Percentiles rank a stretch among this genome's conserved stretches.
These are phyloP conservation scores for Puntigrus tetrazona DNA, from an alignment of 2,113 vertebrate species.

Conservation along the genomic window DNA sequence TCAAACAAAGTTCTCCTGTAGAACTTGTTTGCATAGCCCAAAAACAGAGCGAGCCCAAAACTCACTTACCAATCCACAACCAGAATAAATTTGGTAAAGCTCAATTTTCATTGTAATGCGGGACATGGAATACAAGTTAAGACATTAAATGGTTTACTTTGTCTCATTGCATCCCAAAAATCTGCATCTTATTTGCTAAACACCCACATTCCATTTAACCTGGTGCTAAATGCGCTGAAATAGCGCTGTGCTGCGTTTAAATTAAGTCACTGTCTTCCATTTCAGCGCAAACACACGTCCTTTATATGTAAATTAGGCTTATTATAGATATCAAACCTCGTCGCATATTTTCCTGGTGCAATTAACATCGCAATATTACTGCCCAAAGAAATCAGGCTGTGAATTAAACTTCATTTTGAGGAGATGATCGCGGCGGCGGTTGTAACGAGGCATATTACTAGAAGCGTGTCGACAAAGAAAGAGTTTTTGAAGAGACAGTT, in stretches of 20 bases:
- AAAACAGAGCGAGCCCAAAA: too few relatives aligned
- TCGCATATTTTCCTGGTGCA: neutral
- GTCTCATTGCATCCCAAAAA: neutral
- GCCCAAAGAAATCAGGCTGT: neutral
- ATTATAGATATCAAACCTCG: slow-evolving; percentile 16
- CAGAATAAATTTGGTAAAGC: too few relatives aligned
- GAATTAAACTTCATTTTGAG: neutral
- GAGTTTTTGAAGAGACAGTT: neutral
- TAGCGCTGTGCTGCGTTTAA: neutral
- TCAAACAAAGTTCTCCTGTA: too few relatives aligned
- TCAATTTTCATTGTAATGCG: neutral
- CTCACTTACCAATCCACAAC: too few relatives aligned
- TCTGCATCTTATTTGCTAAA: neutral
- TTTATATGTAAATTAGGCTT: slow-evolving; percentile 19
- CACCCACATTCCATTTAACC: neutral
- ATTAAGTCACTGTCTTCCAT: slow-evolving; percentile 1
- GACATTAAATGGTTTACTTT: neutral
- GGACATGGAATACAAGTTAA: neutral
- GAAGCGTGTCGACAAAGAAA: neutral
- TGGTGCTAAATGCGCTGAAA: neutral
- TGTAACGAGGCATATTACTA: neutral
- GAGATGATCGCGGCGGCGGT: neutral
- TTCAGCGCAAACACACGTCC: neutral
- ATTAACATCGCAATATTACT: neutral
- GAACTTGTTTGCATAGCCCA: too few relatives aligned